Conservation (phyloP, 2,113 vertebrate species). For the Verasper variegatus region DNA sequence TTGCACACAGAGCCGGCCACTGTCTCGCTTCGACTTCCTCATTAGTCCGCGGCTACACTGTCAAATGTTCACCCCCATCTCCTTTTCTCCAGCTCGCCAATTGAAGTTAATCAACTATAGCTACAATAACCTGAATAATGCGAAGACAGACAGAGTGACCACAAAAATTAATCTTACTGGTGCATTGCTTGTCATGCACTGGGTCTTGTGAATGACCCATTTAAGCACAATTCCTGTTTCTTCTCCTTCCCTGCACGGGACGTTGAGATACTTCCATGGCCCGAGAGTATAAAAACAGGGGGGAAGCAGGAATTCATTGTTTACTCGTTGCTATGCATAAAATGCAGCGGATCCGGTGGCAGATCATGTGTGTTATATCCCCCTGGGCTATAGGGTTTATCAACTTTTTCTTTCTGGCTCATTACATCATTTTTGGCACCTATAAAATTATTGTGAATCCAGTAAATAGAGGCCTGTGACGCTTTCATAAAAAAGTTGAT, state of each 20-base stretch:
- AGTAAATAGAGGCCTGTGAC: background rate
- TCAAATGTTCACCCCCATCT: conserved; percentile 67
- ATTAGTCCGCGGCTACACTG: conserved; percentile 59
- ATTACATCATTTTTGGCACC: too few relatives aligned
- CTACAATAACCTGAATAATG: conserved; percentile 58
- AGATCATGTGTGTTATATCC: conserved; percentile 26
- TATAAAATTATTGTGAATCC: too few relatives aligned
- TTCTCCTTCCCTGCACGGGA: conserved; percentile 18
- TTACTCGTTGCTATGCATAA: conserved; percentile 16
- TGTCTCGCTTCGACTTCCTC: conserved; percentile 62
- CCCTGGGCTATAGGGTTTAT: background rate
- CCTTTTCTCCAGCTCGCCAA: conserved; percentile 2
- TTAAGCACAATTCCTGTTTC: conserved; percentile 61
- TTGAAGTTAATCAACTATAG: conserved; percentile 51
- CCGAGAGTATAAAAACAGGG: conserved; percentile 46
- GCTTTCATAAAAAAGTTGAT: background rate
- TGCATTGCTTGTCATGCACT: conserved; percentile 62
- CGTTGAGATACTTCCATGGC: conserved; percentile 37
- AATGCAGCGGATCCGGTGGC: conserved; percentile 13
- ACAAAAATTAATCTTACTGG: conserved; percentile 54
- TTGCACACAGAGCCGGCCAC: conserved; percentile 66
- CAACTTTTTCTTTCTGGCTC: too few relatives aligned
- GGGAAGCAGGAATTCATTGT: conserved; percentile 43
- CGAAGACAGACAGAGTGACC: conserved; percentile 54
- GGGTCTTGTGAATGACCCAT: conserved; percentile 74